Percentiles rank a stretch among this genome's conserved stretches.
Conservation (phyloP, 2,888 invertebrate genomes). For the Crossocerus cetratus region DNA sequence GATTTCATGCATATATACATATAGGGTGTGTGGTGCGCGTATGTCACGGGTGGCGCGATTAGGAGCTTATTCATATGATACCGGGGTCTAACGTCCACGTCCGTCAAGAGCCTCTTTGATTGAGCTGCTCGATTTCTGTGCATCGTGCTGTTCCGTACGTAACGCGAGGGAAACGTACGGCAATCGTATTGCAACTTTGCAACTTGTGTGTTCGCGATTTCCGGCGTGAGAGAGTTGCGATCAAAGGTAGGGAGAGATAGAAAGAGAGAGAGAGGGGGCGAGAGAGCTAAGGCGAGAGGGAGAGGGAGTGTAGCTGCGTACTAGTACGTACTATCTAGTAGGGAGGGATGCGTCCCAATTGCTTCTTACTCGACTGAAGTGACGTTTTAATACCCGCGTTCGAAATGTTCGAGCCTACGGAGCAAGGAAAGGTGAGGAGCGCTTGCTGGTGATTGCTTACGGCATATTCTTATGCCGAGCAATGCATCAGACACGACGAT, state of each 20-base stretch:
- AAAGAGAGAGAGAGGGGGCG: slow-evolving; percentile 17
- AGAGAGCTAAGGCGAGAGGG: slow-evolving; percentile 20
- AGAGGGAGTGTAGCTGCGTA: slow-evolving; percentile 21
- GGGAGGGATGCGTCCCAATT: slow-evolving; percentile 41
- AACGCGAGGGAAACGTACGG: background rate
- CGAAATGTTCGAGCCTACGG: slow-evolving; percentile 71
- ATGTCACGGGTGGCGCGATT: slow-evolving; percentile 35
- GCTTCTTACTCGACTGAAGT: slow-evolving; percentile 21
- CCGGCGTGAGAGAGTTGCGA: background rate
- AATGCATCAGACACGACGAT: background rate
- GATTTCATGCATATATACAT: too few relatives aligned
- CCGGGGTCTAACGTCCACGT: slow-evolving; percentile 9
- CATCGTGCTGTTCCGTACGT: too few relatives aligned
- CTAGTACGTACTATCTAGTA: slow-evolving; percentile 23
- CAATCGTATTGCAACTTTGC: background rate
- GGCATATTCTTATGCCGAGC: background rate
- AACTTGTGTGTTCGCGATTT: slow-evolving; percentile 15
- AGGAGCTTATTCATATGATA: slow-evolving; percentile 30
- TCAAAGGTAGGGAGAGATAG: slow-evolving; percentile 4
- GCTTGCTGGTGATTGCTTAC: background rate
- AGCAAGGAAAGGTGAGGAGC: slow-evolving; percentile 71
- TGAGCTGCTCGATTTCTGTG: too few relatives aligned
- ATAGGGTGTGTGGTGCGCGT: too few relatives aligned
- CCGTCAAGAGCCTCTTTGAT: background rate
- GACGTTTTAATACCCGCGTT: slow-evolving; percentile 22